These are phyloP conservation scores for Eospalax fontanierii DNA, from an alignment of 2,797 vertebrate genomes.

Conservation along the genomic window DNA sequence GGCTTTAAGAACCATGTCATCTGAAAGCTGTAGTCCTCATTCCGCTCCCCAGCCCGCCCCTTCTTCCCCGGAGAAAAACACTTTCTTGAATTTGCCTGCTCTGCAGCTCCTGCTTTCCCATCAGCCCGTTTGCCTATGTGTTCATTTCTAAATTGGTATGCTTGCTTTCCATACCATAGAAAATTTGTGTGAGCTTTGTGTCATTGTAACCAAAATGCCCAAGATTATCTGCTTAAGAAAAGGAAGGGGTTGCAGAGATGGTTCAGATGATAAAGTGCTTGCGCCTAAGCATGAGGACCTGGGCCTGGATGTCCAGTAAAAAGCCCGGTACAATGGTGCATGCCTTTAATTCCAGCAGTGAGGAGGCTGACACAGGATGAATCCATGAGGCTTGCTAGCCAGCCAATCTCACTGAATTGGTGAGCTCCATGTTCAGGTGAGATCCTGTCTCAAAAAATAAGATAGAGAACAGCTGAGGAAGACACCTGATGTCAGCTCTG, in stretches of 20 bases:
- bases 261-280: neutral
- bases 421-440: no score
- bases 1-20: neutral
- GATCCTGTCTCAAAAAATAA: no score
- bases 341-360: no score
- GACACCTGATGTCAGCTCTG: no score
- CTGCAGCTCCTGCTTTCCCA: neutral
- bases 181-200: neutral
- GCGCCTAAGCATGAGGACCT: no score
- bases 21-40: neutral
- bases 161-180: neutral
- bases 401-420: no score
- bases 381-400: no score
- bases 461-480: no score
- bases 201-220: neutral
- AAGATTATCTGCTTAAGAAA: neutral
- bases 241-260: neutral
- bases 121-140: neutral
- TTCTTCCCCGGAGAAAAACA: neutral
- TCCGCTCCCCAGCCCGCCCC: neutral
- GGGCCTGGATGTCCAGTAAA: no score
- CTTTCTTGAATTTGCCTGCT: neutral
- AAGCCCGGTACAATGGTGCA: no score
- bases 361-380: no score
- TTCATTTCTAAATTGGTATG: neutral